Evolutionary conservation across 2,797 vertebrate species (phyloP).

Genomic region (Malacoraja senta): DNA sequence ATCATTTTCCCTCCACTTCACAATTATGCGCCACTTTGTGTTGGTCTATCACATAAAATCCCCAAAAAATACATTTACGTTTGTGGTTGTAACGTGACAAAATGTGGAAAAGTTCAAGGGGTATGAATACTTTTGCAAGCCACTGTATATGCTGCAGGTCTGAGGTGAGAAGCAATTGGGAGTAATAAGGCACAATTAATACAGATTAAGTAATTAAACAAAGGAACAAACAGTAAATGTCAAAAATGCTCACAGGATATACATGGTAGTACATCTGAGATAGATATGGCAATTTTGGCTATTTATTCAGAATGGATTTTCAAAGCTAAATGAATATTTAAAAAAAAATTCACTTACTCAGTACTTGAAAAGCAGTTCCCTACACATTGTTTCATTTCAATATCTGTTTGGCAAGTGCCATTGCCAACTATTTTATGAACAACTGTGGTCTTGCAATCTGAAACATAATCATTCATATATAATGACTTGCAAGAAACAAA

Average conservation of each 20-base stretch:
- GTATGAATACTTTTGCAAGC: too few relatives aligned
- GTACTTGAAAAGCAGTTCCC: background rate
- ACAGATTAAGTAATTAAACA: background rate
- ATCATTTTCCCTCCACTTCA: too few relatives aligned
- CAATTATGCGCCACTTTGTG: too few relatives aligned
- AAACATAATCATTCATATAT: background rate
- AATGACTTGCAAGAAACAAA: background rate
- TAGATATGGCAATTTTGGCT: too few relatives aligned
- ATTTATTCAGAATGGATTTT: too few relatives aligned
- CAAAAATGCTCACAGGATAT: background rate
- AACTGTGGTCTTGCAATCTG: background rate
- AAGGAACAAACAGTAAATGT: background rate
- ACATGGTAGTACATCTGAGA: background rate
- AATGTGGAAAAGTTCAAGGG: too few relatives aligned
- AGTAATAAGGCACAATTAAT: background rate
- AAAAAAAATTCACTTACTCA: background rate
- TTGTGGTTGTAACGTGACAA: too few relatives aligned
- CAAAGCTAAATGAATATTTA: too few relatives aligned
- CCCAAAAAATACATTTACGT: too few relatives aligned
- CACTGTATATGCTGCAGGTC: background rate
- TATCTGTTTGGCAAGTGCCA: background rate
- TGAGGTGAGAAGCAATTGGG: background rate
- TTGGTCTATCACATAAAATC: too few relatives aligned
- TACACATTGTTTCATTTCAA: constrained; percentile 12
- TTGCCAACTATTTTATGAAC: background rate